phyloP scores from a whole-genome alignment of 2,888 invertebrate genomes.

The Ichneumoninae sp. region DNA sequence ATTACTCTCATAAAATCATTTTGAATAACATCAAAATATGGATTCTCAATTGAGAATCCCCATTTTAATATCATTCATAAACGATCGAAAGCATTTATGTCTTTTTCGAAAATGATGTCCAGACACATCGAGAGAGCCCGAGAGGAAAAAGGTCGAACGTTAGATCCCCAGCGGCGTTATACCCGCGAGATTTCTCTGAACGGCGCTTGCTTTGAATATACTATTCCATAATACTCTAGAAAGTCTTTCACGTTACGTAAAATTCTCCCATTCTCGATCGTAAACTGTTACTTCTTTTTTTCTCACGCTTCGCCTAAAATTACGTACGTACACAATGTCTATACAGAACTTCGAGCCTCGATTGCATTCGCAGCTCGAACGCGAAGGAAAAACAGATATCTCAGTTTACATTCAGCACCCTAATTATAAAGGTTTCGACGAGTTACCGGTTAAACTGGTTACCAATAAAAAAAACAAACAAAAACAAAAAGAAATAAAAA shows the following conservation, averaged over 20 bases:
- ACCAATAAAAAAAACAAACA: not conserved
- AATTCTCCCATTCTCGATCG: conserved; percentile 37
- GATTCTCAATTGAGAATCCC: no score
- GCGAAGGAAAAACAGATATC: not conserved
- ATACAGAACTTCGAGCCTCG: not conserved
- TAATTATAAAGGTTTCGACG: not conserved
- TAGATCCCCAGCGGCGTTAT: not conserved
- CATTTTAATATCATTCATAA: not conserved
- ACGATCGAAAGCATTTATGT: not conserved
- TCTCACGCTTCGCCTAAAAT: conserved; percentile 24
- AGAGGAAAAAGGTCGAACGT: not conserved
- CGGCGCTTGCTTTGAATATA: conserved; percentile 6
- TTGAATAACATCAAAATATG: no score
- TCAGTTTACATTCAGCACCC: not conserved
- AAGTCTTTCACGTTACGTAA: conserved; percentile 63
- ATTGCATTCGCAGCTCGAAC: not conserved
- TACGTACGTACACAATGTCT: conserved; percentile 8
- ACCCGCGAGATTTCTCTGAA: conserved; percentile 10
- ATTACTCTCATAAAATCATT: no score
- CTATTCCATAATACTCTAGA: conserved; percentile 54
- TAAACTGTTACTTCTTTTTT: conserved; percentile 14
- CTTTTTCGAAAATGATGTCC: not conserved
- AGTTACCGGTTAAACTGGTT: not conserved
- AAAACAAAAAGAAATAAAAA: not conserved
- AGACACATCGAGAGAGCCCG: not conserved